Conservation (phyloP, 2,888 invertebrate genomes). For the Stenurella melanura region DNA sequence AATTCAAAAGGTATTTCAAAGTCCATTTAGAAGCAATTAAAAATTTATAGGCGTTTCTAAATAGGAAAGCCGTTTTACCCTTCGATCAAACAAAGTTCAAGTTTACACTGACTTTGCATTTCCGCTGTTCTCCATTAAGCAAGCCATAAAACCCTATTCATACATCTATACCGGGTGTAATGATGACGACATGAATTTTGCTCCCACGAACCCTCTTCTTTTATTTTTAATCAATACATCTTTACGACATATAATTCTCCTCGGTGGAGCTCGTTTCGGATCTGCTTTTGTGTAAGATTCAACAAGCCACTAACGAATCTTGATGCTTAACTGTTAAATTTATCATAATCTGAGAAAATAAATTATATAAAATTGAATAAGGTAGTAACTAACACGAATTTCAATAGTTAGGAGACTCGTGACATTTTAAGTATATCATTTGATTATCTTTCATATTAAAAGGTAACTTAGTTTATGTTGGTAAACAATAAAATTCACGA, state of each 20-base stretch:
- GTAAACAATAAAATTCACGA: too few species aligned
- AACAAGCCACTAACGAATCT: neutral
- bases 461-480: too few species aligned
- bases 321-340: neutral
- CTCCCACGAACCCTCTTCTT: constrained; percentile 30
- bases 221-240: constrained; percentile 42
- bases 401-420: too few species aligned
- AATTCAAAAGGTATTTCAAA: constrained; percentile 51
- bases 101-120: constrained; percentile 60
- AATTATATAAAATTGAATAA: too few species aligned
- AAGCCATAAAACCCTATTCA: constrained; percentile 39
- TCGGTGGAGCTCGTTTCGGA: neutral
- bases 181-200: constrained; percentile 34
- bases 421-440: too few species aligned
- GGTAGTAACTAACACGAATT: too few species aligned
- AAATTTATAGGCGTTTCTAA: constrained; percentile 58
- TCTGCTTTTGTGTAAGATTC: neutral
- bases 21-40: constrained; percentile 62
- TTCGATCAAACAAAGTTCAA: constrained; percentile 57
- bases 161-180: constrained; percentile 34
- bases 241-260: neutral
- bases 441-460: too few species aligned
- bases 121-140: constrained; percentile 46
- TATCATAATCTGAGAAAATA: too few species aligned
- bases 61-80: constrained; percentile 44